Base-by-base conservation (phyloP, 2,113 vertebrate genomes). In the Polypterus senegalus region DNA sequence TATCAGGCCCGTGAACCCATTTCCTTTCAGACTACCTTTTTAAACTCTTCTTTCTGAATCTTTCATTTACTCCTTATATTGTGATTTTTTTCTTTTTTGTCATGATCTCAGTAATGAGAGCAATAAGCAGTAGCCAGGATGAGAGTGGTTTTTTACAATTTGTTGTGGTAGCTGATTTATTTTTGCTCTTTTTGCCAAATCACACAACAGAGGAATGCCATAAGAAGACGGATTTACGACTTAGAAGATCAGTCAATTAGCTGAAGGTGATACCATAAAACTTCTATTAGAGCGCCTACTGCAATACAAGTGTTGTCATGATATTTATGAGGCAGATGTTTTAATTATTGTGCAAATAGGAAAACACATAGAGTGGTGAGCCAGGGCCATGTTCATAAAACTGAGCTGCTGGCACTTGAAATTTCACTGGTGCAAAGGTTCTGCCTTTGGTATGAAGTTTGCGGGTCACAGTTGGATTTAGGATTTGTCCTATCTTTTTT, bases 211-310 rank as follows among this genome's bases (percentile, higher is more conserved):
- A 60, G 43, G 27, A 4, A 52, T 67, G 63, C 73, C 65, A 5
- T 5, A 54, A 66, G 76, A 72, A 67, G 51, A 2, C 7, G 62
- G 61, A 73, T 79, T 73, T 67, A 77, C 75, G 63, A 70, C 74
- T 52, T 46, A 67, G 66, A 70, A 63, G 61, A 73, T 77, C 64
- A 65, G 64, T 61, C n/a, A 57, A 57, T 71, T 77, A 71, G 69
- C 67, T 74, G 60, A 69, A 67, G 66, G 51, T 73, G 27, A 60
- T 55, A 45, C 62, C 59, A 66, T 69, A 66, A 65, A 74, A 71
- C 48, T 6, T n/a, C 49, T 51, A 59, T 47, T 61, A 57, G 27
- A 2, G 56, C 27, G 67, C 67, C 66, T 68, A 60, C 58, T 61
- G 52, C 65, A 49, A 65, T 73, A 60, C 62, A 52, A 57, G 63